Conservation (phyloP, 2,797 vertebrate genomes). For the Sebastes steindachneri region DNA sequence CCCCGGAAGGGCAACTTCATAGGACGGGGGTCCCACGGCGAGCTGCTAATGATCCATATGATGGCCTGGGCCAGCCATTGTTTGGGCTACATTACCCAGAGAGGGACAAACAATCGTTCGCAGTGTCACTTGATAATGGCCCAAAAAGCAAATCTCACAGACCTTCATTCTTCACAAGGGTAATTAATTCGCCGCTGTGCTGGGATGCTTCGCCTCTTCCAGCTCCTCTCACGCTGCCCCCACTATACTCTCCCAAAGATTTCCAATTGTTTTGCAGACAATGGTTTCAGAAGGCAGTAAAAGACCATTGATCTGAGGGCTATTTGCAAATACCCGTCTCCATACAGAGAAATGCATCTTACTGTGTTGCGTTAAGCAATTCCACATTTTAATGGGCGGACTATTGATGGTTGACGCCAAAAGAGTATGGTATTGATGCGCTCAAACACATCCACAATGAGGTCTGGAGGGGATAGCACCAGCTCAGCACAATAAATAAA, state of each 20-base stretch:
- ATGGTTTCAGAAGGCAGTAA: slow-evolving; percentile 78
- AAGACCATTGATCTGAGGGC: slow-evolving; percentile 80
- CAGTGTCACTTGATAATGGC: slow-evolving; percentile 78
- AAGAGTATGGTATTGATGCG: slow-evolving; percentile 74
- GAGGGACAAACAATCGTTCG: slow-evolving; percentile 81
- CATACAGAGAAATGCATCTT: slow-evolving; percentile 74
- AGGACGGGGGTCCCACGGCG: slow-evolving; percentile 58
- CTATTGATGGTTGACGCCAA: slow-evolving; percentile 80
- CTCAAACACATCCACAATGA: slow-evolving; percentile 77
- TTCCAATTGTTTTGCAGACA: slow-evolving; percentile 83
- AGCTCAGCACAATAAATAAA: slow-evolving; percentile 77
- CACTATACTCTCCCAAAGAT: slow-evolving; percentile 77
- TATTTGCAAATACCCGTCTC: slow-evolving; percentile 74
- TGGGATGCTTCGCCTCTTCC: slow-evolving; percentile 62
- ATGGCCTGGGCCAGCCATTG: slow-evolving; percentile 66
- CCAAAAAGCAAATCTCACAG: slow-evolving; percentile 76
- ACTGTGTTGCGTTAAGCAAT: slow-evolving; percentile 77
- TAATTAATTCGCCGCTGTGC: slow-evolving; percentile 78
- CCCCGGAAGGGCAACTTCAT: slow-evolving; percentile 47
- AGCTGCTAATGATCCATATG: slow-evolving; percentile 75
- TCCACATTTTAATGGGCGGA: slow-evolving; percentile 80
- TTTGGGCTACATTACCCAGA: slow-evolving; percentile 77
- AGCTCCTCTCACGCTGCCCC: slow-evolving; percentile 53
- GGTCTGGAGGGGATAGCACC: slow-evolving; percentile 76
- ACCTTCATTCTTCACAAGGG: slow-evolving; percentile 77